A percentile compares a stretch with the other conserved stretches of the same genome.
Conservation (phyloP, 2,113 vertebrate genomes). For the Anolis sagrei region DNA sequence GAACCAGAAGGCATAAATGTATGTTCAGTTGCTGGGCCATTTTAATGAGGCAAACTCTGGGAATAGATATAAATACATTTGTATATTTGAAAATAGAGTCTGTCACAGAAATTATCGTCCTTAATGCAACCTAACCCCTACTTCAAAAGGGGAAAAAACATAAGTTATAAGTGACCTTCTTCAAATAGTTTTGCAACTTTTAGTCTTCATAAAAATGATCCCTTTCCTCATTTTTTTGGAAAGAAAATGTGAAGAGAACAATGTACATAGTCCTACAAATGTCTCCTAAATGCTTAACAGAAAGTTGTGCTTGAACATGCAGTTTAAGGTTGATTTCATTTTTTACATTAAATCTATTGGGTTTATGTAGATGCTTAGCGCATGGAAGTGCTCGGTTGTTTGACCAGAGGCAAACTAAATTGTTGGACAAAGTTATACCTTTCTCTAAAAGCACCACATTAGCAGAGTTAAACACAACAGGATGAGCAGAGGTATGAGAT, state of each 20-base stretch:
- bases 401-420: too few species aligned
- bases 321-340: too few species aligned
- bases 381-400: too few species aligned
- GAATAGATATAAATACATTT: conserved; percentile 45
- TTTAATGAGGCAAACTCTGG: conserved; percentile 48
- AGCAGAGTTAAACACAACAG: too few species aligned
- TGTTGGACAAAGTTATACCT: too few species aligned
- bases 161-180: conserved; percentile 51
- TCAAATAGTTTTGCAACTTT: conserved; percentile 12
- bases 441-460: too few species aligned
- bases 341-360: too few species aligned
- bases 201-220: conserved; percentile 45
- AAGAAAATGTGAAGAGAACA: conserved; percentile 36
- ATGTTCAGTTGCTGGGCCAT: conserved; percentile 12
- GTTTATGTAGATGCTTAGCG: too few species aligned
- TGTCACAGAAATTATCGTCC: conserved; percentile 47
- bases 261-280: conserved; percentile 31
- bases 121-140: not conserved
- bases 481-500: too few species aligned
- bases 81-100: conserved; percentile 56
- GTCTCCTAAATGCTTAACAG: too few species aligned
- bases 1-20: conserved; percentile 20
- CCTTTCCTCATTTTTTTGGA: conserved; percentile 56
- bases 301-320: too few species aligned
- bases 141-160: conserved; percentile 13